Conservation (phyloP, 1,140 invertebrate genomes). For the Ruditapes philippinarum region DNA sequence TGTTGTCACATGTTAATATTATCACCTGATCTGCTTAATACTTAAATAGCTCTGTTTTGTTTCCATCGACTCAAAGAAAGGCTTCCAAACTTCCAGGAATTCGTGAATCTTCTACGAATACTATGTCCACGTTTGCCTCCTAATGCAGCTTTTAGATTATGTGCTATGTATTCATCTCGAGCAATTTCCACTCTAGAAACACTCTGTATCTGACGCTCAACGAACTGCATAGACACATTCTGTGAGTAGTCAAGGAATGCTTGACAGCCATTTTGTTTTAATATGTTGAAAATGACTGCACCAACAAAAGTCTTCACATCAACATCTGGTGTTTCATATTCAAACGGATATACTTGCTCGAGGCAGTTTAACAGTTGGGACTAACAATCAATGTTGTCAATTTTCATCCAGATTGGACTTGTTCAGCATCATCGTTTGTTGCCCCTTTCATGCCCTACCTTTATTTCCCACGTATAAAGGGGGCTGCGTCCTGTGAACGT, state of each 20-base stretch:
- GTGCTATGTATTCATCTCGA: conserved; percentile 46
- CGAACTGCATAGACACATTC: conserved; percentile 18
- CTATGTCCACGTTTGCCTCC: not conserved
- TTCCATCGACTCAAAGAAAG: conserved; percentile 31
- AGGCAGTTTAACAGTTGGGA: too few relatives aligned
- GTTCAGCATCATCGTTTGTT: too few relatives aligned
- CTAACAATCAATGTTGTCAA: too few relatives aligned
- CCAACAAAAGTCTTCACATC: not conserved
- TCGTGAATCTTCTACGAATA: conserved; percentile 19
- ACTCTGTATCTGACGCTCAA: not conserved
- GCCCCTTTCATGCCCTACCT: too few relatives aligned
- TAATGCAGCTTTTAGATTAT: conserved; percentile 39
- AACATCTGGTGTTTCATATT: not conserved
- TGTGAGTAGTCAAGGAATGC: not conserved
- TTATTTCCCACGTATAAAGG: too few relatives aligned
- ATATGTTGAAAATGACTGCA: not conserved
- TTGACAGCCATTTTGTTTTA: not conserved
- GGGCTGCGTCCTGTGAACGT: too few relatives aligned
- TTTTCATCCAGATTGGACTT: too few relatives aligned
- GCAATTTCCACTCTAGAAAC: conserved; percentile 46
- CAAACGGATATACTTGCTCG: too few relatives aligned
- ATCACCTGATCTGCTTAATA: not conserved
- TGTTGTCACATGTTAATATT: not conserved
- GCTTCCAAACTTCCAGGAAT: conserved; percentile 46
- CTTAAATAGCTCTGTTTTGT: conserved; percentile 61